Evolutionary conservation across 2,113 vertebrate species (phyloP).

Genomic region (Callipepla squamata): DNA sequence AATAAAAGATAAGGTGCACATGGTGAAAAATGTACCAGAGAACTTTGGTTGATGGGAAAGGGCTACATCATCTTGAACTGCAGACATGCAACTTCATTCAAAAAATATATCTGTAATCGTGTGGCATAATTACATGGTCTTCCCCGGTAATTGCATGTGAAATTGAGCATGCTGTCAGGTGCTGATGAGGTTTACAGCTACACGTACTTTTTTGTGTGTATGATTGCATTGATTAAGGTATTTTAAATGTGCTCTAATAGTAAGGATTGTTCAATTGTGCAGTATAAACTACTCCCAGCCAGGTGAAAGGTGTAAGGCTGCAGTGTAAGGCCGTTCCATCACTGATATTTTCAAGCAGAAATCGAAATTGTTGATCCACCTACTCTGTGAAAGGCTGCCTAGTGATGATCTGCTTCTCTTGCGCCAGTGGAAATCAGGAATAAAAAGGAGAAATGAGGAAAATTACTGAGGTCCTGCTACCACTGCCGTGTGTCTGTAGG

Average conservation of each 20-base stretch:
- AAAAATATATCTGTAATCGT: slow-evolving; percentile 37
- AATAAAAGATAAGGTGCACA: background rate
- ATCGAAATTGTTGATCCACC: background rate
- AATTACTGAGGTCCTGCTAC: slow-evolving; percentile 10
- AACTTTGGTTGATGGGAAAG: background rate
- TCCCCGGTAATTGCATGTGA: slow-evolving; percentile 48
- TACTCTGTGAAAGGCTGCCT: background rate
- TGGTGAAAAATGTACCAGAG: background rate
- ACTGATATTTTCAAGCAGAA: background rate
- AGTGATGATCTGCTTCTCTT: slow-evolving; percentile 9
- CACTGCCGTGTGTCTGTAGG: slow-evolving; percentile 23
- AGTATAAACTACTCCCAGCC: background rate
- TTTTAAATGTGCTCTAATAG: slow-evolving; percentile 17
- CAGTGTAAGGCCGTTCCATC: background rate
- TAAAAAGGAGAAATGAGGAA: slow-evolving; percentile 57
- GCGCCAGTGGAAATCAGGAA: slow-evolving; percentile 5
- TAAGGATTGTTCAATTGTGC: slow-evolving; percentile 8
- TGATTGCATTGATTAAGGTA: slow-evolving; percentile 20
- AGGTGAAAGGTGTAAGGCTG: background rate
- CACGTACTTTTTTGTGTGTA: slow-evolving; percentile 25
- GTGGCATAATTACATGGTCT: slow-evolving; percentile 36
- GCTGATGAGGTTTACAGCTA: slow-evolving; percentile 48
- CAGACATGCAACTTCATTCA: background rate
- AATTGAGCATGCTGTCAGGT: slow-evolving; percentile 44
- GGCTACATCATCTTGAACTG: background rate